Conservation (phyloP, 2,888 invertebrate species). For the Luffia ferchaultella region DNA sequence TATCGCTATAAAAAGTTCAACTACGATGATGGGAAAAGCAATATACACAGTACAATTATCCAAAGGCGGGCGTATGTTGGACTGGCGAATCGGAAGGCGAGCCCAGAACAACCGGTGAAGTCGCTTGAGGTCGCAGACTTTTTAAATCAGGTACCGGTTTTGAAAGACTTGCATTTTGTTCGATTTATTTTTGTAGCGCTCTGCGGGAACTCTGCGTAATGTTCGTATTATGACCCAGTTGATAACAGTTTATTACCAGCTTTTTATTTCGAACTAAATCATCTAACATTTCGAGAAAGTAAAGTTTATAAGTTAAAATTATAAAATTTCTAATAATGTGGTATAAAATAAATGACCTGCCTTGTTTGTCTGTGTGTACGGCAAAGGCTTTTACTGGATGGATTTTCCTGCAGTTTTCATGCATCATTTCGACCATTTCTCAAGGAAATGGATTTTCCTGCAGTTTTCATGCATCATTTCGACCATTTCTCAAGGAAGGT, state of each 20-base stretch:
- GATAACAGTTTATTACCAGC: not conserved
- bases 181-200: constrained; percentile 37
- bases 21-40: not conserved
- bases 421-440: too few species aligned
- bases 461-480: too few species aligned
- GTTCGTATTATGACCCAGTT: not conserved
- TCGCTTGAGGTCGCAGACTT: constrained; percentile 51
- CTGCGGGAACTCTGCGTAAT: not conserved
- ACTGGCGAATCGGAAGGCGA: constrained; percentile 43
- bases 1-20: constrained; percentile 20
- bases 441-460: too few species aligned
- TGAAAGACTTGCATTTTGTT: constrained; percentile 57
- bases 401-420: too few species aligned
- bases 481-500: too few species aligned
- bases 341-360: too few species aligned
- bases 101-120: constrained; percentile 42
- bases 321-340: too few species aligned
- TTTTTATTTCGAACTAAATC: too few species aligned
- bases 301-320: too few species aligned
- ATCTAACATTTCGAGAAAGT: too few species aligned
- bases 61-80: constrained; percentile 31
- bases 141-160: constrained; percentile 64
- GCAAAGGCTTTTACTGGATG: too few species aligned
- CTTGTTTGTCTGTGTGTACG: too few species aligned
- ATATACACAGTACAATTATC: not conserved